Evolutionary conservation across 2,113 vertebrate species (phyloP).

Genomic region (Nesospiza acunhae): DNA sequence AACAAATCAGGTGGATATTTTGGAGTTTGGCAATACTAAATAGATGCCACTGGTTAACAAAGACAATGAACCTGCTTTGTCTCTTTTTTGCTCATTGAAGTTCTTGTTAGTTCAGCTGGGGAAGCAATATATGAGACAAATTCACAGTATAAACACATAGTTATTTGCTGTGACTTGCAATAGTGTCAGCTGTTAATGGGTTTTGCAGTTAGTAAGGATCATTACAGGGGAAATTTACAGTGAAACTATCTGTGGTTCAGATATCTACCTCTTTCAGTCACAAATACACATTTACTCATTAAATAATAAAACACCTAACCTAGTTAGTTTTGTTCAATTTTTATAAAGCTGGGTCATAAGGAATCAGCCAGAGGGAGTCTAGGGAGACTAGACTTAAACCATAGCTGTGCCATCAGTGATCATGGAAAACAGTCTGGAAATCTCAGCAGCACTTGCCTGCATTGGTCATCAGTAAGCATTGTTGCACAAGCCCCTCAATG

Average conservation of each 20-base stretch:
- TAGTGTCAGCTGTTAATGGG: not conserved
- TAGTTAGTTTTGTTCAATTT: not conserved
- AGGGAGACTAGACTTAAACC: not conserved
- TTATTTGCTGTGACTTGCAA: not conserved
- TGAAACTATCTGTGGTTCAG: not conserved
- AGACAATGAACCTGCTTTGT: not conserved
- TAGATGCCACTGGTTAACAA: not conserved
- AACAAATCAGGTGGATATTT: not conserved
- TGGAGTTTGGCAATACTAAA: not conserved
- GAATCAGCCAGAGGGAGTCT: not conserved
- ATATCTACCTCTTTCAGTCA: not conserved
- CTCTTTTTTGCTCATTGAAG: not conserved
- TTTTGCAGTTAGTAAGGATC: not conserved
- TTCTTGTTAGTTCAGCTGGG: not conserved
- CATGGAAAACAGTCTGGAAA: rapidly evolving
- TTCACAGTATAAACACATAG: not conserved
- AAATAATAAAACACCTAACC: not conserved
- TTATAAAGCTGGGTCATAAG: not conserved
- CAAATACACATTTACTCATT: not conserved
- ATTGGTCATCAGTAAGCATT: not conserved
- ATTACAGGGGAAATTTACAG: not conserved
- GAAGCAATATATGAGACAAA: not conserved
- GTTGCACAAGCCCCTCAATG: not conserved
- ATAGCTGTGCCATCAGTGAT: not conserved
- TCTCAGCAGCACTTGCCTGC: not conserved